Percentiles rank a stretch among this genome's conserved stretches.
Conservation (phyloP, 2,113 vertebrate genomes). For the Oreochromis spilurus region DNA sequence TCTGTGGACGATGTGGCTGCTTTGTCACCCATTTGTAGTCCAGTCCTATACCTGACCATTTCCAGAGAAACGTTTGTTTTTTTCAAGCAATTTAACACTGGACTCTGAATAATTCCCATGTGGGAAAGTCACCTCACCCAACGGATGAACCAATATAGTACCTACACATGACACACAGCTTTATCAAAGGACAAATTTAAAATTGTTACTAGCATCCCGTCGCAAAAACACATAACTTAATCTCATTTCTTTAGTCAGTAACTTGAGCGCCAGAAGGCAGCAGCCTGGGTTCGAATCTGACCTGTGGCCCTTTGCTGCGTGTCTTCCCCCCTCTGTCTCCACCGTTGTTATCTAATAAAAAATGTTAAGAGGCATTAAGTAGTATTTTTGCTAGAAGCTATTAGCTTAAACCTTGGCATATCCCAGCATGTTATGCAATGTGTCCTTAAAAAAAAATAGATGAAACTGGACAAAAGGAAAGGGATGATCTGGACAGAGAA, state of each 20-base stretch:
- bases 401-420: not conserved
- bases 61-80: not conserved
- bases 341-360: not conserved
- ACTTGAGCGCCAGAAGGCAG: not conserved
- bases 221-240: not conserved
- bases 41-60: not conserved
- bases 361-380: not conserved
- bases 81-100: not conserved
- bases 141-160: not conserved
- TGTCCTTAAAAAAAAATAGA: rapidly evolving
- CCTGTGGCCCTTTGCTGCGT: not conserved
- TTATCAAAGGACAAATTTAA: not conserved
- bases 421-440: not conserved
- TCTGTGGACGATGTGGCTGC: too few relatives aligned
- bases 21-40: not conserved
- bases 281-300: not conserved
- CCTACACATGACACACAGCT: not conserved
- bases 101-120: not conserved
- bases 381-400: not conserved
- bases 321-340: not conserved
- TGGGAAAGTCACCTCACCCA: not conserved
- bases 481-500: not conserved
- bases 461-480: not conserved
- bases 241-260: not conserved
- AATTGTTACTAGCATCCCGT: not conserved